Conservation (phyloP, 1,140 invertebrate species). For the Trissolcus basalis region DNA sequence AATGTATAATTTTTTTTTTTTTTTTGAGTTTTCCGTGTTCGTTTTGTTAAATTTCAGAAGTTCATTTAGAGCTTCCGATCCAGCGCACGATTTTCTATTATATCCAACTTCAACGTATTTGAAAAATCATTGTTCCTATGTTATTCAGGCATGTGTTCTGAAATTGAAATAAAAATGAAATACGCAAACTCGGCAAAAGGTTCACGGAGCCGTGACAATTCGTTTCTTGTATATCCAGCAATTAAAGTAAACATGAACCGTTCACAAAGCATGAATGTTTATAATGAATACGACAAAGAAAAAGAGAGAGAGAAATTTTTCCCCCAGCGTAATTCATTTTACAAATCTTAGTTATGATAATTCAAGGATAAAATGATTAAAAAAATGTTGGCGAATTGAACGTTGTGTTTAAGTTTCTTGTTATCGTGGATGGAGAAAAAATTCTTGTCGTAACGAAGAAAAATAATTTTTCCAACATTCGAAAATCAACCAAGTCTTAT, state of each 20-base stretch:
- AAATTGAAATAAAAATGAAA: conserved; percentile 36
- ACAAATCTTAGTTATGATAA: conserved; percentile 45
- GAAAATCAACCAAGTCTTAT: no score
- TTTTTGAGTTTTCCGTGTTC: no score
- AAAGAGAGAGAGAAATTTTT: conserved; percentile 11
- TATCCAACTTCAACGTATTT: no score
- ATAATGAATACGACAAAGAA: conserved; percentile 38
- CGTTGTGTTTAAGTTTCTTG: neutral
- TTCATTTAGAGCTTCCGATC: no score
- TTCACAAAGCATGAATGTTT: conserved; percentile 37
- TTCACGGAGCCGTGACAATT: conserved; percentile 37
- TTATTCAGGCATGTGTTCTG: conserved; percentile 19
- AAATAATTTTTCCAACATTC: no score
- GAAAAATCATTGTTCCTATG: no score
- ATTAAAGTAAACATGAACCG: conserved; percentile 40
- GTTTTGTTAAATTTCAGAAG: no score
- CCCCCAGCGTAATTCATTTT: conserved; percentile 29
- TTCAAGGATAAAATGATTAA: conserved; percentile 28
- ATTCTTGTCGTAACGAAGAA: no score
- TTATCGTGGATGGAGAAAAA: no score
- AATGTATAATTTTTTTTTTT: no score
- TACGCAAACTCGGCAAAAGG: conserved; percentile 37
- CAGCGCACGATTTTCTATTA: no score
- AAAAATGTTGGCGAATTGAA: conserved; percentile 27
- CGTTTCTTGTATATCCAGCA: conserved; percentile 19